These are phyloP conservation scores for Triplophysa dalaica DNA, from an alignment of 2,113 vertebrate species.

Conservation along the genomic window DNA sequence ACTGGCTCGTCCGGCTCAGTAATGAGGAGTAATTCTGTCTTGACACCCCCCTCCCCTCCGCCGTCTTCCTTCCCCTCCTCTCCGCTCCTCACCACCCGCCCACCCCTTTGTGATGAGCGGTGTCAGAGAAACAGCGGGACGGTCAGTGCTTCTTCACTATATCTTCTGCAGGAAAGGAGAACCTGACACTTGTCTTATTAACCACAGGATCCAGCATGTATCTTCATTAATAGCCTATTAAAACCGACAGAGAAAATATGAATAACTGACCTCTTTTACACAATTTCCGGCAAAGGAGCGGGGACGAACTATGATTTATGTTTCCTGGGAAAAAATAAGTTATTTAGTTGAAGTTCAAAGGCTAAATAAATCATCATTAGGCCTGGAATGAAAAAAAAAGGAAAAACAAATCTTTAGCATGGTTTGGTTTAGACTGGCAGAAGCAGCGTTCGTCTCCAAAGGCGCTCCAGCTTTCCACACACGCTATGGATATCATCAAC, in stretches of 20 bases:
- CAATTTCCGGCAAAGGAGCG: conserved; percentile 64
- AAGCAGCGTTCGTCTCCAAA: conserved; percentile 26
- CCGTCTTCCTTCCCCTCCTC: conserved; percentile 25
- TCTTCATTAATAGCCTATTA: conserved; percentile 73
- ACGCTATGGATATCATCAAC: conserved; percentile 26
- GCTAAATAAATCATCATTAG: conserved; percentile 61
- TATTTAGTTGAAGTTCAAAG: conserved; percentile 64
- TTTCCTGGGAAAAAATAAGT: conserved; percentile 48
- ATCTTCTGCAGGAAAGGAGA: conserved; percentile 61
- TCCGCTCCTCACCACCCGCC: conserved; percentile 50
- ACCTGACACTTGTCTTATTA: conserved; percentile 73
- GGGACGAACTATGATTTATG: conserved; percentile 65
- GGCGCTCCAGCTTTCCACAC: background rate
- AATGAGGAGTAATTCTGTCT: conserved; percentile 79
- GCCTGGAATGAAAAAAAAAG: conserved; percentile 24
- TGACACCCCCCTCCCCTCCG: conserved; percentile 57
- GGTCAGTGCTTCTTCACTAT: conserved; percentile 61
- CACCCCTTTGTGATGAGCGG: conserved; percentile 36
- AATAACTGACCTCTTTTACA: conserved; percentile 64
- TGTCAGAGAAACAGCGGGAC: conserved; percentile 40
- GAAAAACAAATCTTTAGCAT: conserved; percentile 22
- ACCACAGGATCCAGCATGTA: conserved; percentile 66
- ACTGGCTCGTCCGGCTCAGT: conserved; percentile 69
- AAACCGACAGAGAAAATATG: conserved; percentile 64
- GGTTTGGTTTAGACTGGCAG: conserved; percentile 11